Evolutionary conservation across 2,797 vertebrate genomes (phyloP).

Genomic region (Neosilurus hyrtlii): DNA sequence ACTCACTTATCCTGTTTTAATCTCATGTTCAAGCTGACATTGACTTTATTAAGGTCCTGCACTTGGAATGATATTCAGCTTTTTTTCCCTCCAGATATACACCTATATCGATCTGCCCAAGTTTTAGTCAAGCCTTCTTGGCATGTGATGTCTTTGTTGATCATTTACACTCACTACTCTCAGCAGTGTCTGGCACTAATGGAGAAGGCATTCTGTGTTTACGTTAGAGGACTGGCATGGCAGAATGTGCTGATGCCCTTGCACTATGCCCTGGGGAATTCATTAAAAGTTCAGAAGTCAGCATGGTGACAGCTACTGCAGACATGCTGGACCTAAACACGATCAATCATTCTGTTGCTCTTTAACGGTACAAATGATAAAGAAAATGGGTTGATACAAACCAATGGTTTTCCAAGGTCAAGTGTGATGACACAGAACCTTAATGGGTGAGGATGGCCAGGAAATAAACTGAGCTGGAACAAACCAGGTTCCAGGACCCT

Average conservation of each 20-base stretch:
- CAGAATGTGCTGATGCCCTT: not conserved
- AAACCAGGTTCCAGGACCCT: not conserved
- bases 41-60: not conserved
- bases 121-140: not conserved
- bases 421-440: not conserved
- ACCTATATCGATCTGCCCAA: not conserved
- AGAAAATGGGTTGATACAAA: conserved; percentile 7
- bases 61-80: not conserved
- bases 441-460: not conserved
- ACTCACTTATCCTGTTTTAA: not conserved
- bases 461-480: not conserved
- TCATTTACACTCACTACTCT: not conserved
- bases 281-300: conserved; percentile 27
- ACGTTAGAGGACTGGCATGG: conserved; percentile 15
- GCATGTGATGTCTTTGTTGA: conserved; percentile 8
- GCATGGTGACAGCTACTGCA: conserved; percentile 26
- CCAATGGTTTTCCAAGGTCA: not conserved
- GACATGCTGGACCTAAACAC: conserved; percentile 14
- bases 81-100: not conserved
- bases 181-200: not conserved
- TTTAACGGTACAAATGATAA: conserved; percentile 11
- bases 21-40: not conserved
- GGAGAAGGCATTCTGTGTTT: not conserved
- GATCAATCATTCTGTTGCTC: not conserved
- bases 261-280: conserved; percentile 24